phyloP scores from a whole-genome alignment of 2,888 invertebrate species.

The Epiperipatus broadwayi region DNA sequence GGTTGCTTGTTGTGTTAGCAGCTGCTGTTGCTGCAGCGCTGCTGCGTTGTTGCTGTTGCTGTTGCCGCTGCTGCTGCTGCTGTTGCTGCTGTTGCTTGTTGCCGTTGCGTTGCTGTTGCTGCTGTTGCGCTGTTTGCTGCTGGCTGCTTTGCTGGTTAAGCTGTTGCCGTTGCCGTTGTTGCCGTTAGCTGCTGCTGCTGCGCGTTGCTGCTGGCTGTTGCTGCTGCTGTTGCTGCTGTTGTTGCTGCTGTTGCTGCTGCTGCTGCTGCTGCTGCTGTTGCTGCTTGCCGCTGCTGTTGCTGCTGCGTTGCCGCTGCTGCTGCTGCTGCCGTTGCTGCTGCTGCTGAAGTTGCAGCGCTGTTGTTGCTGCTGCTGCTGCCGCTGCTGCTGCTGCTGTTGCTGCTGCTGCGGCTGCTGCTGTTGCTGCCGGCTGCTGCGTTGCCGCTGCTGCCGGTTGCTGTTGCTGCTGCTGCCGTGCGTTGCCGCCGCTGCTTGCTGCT shows the following conservation, averaged over 20 bases:
- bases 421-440: too few species aligned
- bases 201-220: too few species aligned
- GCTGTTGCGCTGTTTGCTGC: not conserved
- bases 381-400: constrained; percentile 3
- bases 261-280: constrained; percentile 1
- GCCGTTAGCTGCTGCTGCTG: too few species aligned
- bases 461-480: not conserved
- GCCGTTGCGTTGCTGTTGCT: not conserved
- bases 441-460: too few species aligned
- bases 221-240: not conserved
- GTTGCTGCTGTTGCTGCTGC: not conserved
- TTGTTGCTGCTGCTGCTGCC: not conserved
- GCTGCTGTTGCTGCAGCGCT: too few species aligned
- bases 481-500: too few species aligned
- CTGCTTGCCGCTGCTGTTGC: too few species aligned
- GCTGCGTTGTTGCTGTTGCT: too few species aligned
- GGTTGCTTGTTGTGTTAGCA: not conserved
- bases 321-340: constrained; percentile 1
- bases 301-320: too few species aligned
- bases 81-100: not conserved
- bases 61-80: constrained; percentile 1
- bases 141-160: not conserved
- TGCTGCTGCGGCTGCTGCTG: too few species aligned
- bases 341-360: not conserved
- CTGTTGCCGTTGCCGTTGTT: not conserved